Conservation (phyloP, 2,113 vertebrate genomes). For the Nansenia antarctica region DNA sequence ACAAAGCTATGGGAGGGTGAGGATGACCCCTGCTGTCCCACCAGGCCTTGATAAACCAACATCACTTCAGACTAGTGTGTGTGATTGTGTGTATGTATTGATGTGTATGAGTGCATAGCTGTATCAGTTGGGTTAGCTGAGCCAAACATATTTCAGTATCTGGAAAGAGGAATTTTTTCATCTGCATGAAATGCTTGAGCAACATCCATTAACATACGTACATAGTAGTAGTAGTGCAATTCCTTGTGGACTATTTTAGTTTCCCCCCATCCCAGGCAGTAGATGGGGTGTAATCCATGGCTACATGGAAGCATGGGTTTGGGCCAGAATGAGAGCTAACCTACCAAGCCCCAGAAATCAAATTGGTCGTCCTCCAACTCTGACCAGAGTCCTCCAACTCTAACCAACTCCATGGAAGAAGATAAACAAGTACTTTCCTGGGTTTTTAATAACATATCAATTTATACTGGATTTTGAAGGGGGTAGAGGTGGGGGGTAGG, state of each 20-base stretch:
- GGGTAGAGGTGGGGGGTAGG: too few relatives aligned
- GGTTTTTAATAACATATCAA: conserved; percentile 44
- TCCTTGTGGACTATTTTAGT: conserved; percentile 38
- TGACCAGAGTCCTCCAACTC: conserved; percentile 17
- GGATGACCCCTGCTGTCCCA: too few relatives aligned
- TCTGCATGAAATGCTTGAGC: conserved; percentile 30
- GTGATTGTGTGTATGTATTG: not conserved
- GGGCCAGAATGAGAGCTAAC: conserved; percentile 62
- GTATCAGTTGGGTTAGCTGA: conserved; percentile 11
- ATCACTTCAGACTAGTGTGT: not conserved
- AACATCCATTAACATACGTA: conserved; percentile 28
- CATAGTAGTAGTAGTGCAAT: conserved; percentile 55
- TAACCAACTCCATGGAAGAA: conserved; percentile 26
- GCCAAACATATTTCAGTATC: conserved; percentile 1
- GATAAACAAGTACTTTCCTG: conserved; percentile 37
- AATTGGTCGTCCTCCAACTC: conserved; percentile 20
- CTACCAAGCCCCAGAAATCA: conserved; percentile 52
- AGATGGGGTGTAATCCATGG: conserved; percentile 60
- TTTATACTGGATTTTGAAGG: conserved; percentile 30
- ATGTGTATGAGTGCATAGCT: not conserved
- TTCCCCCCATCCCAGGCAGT: conserved; percentile 45
- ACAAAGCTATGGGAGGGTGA: too few relatives aligned
- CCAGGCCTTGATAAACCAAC: not conserved
- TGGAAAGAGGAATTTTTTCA: conserved; percentile 17
- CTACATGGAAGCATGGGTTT: conserved; percentile 56